Conservation (phyloP, 2,888 invertebrate genomes). For the Caenorhabditis sp. region DNA sequence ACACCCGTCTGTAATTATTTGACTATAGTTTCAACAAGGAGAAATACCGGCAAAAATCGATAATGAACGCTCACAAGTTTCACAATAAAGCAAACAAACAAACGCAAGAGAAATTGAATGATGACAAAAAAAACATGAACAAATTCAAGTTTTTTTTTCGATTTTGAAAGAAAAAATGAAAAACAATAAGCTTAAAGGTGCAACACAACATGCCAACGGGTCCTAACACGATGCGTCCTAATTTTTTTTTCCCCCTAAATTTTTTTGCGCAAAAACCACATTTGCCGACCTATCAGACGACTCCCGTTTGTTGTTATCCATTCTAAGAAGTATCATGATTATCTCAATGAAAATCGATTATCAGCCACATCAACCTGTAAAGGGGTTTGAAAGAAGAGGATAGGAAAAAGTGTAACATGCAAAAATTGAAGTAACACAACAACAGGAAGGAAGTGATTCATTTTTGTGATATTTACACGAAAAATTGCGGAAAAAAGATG, state of each 20-base stretch:
- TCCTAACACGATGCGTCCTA: neutral
- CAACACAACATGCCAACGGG: neutral
- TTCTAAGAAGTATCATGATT: slow-evolving; percentile 41
- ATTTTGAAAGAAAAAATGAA: neutral
- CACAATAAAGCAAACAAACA: slow-evolving; percentile 6
- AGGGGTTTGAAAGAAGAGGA: neutral
- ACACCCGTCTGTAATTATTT: slow-evolving; percentile 45
- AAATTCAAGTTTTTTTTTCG: neutral
- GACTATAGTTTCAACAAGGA: neutral
- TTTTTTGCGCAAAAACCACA: neutral
- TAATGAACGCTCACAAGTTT: slow-evolving; percentile 6
- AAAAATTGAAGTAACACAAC: neutral
- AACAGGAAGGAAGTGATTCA: neutral
- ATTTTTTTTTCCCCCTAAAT: neutral
- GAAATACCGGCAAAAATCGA: neutral
- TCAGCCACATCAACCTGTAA: neutral
- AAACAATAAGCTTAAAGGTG: neutral
- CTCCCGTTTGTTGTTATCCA: slow-evolving; percentile 42
- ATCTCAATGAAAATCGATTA: neutral
- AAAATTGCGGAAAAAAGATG: neutral
- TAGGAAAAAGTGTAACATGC: neutral
- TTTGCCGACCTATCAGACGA: slow-evolving; percentile 30
- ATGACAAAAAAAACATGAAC: neutral
- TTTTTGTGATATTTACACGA: neutral
- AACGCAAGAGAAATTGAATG: neutral